Base-by-base conservation (phyloP, 2,797 vertebrate species). In the Lepus oiostolus region DNA sequence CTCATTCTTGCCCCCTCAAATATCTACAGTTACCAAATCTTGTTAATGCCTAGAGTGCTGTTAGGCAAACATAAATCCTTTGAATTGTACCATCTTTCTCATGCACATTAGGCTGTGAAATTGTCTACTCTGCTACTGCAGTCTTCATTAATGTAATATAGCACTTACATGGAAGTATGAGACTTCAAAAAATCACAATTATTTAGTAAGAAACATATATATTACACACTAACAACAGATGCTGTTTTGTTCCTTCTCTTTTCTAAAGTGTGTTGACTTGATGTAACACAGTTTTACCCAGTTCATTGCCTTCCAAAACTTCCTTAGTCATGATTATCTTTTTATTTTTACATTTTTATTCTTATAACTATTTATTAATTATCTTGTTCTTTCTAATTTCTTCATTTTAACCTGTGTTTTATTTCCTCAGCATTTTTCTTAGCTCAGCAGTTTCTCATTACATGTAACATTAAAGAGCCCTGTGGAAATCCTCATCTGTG, bases 391-490 rank as follows among this genome's bases (percentile, higher is more conserved):
- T 63, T 82, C 21, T 82, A 79, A 38, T 2, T 75, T 12, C 19
- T 12, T 8, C 22, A 47, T 75, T 65, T 71, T 77, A 93, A 38
- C 0, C 5, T 67, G 16, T 12, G 22, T 71, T 81, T 88, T 85
- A 58, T 58, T 19, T 80, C 4, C 38, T 68, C 38, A n/a, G 60
- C 47, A 22, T 58, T 74, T 77, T 75, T 74, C 85, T 32, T 30
- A 42, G 11, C 65, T 87, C n/a, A 50, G 50, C 52, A 21, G 26
- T 92, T 95, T 95, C 82, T 10, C 10, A 54, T 84, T 82, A 87
- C 89, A 71, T 22, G 24, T 47, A 58, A 63, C 32, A 22, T 82
- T 87, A 77, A 84, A 87, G 17, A 88, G 26, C 3, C 5, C 32
- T 38, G 0, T 21, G 67, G 26, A 96, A 88, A 79, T 72, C 11